These are phyloP conservation scores for Pseudoatta argentina DNA, from an alignment of 1,140 invertebrate species.

Conservation along the genomic window DNA sequence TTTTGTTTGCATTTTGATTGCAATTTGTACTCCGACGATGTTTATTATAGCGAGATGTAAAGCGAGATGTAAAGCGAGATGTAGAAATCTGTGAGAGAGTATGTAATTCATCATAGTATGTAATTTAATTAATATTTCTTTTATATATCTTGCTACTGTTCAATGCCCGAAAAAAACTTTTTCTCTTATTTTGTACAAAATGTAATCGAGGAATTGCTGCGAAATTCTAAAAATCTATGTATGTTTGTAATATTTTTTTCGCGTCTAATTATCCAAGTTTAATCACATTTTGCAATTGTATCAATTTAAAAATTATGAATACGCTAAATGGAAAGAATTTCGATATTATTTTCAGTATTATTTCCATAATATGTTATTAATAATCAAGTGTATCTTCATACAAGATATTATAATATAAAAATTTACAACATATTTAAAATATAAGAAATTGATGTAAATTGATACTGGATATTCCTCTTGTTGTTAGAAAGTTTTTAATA, in stretches of 20 bases:
- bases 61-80: neutral
- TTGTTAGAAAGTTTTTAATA: neutral
- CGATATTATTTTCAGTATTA: neutral
- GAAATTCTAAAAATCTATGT: neutral
- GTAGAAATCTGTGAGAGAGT: slow-evolving; percentile 12
- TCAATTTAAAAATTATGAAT: slow-evolving; percentile 9
- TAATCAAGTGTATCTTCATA: neutral
- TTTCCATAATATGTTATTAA: neutral
- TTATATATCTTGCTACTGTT: neutral
- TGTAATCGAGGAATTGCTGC: neutral
- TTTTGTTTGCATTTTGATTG: slow-evolving; percentile 34
- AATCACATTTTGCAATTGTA: slow-evolving; percentile 1
- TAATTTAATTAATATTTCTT: neutral
- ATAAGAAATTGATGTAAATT: neutral
- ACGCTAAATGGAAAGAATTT: neutral
- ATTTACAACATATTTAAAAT: too few relatives aligned
- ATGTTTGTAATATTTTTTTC: neutral
- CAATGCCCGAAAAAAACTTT: neutral
- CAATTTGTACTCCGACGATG: slow-evolving; percentile 48
- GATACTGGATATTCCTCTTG: neutral
- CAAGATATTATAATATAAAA: neutral
- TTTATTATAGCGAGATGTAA: slow-evolving; percentile 28
- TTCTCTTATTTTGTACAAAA: neutral
- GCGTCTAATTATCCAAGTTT: neutral
- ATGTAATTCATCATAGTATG: neutral